These are phyloP conservation scores for Hemichromis elongatus DNA, from an alignment of 2,113 vertebrate species.

Conservation along the genomic window DNA sequence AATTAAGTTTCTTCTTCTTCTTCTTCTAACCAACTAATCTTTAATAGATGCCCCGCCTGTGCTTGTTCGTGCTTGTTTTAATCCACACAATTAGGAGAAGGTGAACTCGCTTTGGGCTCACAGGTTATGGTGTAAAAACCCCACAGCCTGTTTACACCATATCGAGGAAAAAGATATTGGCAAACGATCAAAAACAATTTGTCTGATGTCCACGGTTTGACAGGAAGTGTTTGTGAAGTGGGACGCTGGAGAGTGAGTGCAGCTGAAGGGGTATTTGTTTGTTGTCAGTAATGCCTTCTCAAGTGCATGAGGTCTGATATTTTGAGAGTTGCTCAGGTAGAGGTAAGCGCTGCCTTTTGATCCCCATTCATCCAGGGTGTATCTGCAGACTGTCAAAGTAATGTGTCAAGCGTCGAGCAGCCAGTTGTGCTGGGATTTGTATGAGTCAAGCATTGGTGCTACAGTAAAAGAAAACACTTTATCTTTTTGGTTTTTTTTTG, in stretches of 20 bases:
- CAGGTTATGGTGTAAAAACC: not conserved
- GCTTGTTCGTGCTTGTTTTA: not conserved
- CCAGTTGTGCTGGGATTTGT: not conserved
- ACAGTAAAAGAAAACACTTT: not conserved
- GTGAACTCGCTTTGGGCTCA: not conserved
- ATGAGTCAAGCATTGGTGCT: not conserved
- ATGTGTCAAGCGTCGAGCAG: conserved; percentile 10
- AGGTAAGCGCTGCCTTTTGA: not conserved
- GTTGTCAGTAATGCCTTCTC: not conserved
- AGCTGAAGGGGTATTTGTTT: not conserved
- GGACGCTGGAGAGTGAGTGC: not conserved
- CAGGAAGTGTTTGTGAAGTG: not conserved
- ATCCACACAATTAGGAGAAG: not conserved
- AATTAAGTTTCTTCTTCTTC: not conserved
- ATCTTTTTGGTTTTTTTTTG: not conserved
- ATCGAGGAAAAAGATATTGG: not conserved
- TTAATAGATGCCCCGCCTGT: not conserved
- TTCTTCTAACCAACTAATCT: not conserved
- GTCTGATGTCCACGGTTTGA: not conserved
- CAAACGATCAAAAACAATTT: not conserved
- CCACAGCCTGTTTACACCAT: not conserved
- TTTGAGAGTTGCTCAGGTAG: not conserved
- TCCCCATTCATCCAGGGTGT: not conserved
- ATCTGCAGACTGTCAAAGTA: not conserved
- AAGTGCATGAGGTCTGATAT: not conserved